Evolutionary conservation across 1,140 invertebrate species (phyloP), one percentile per base, ranked within the genome.

Genomic region (Portunus trituberculatus): DNA sequence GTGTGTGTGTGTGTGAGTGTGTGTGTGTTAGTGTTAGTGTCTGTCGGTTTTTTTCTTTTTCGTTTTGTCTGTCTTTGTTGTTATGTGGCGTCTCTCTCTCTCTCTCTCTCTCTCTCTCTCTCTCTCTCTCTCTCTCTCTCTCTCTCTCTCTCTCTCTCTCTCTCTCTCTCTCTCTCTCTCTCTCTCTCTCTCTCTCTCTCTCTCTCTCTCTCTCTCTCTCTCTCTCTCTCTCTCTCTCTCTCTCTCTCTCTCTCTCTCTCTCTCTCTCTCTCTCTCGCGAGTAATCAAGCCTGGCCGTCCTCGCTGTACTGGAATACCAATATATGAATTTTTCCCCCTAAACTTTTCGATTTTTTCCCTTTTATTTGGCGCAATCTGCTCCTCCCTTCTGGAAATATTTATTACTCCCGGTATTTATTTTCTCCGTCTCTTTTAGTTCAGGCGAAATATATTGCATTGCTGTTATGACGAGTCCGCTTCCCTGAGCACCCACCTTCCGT

Each of bases 101-200:
- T 59, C 86, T 31, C 86, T 32, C 86, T 32, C 89, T 29, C 89
- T 59, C 48, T 91, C 89, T 59, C 25, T 29, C 45, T 89, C 45
- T 48, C 28, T 48, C 28, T 28, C 45, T 89, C 87, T 48, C 87
- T 59, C 52, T 59, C 52, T 59, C 52, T 59, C 52, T 59, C 84
- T 32, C 84, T n/a, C 25, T 10, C 29, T 88, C 86, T 88, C 86
- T 88, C 86, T 88, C 86, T 88, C 86, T 88, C 86, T 88, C 86
- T 88, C 86, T 29, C 29, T 32, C 86, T 88, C 86, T 88, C 86
- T 88, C 86, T 88, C 86, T 88, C n/a, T 88, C 86, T 88, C 86
- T 88, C 86, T 88, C 86, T 88, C 86, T 88, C 86, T 88, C 86
- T 88, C 86, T 88, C 86, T 88, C 86, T 88, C 86, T 88, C 86